Conservation (phyloP, 2,888 invertebrate species). For the Diloba caeruleocephala region DNA sequence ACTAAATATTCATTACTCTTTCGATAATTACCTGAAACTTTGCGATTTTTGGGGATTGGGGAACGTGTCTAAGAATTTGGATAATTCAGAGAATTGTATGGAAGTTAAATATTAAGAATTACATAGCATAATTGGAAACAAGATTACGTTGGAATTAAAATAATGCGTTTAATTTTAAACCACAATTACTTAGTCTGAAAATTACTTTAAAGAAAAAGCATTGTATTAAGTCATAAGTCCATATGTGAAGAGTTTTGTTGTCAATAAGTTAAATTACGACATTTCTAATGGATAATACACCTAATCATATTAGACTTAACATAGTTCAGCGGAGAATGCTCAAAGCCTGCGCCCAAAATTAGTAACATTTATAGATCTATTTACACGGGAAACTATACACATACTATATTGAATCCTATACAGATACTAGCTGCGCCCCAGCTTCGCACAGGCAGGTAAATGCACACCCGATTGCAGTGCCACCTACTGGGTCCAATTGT, state of each 20-base stretch:
- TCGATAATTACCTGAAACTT: no score
- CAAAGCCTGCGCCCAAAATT: conserved; percentile 10
- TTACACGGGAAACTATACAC: conserved; percentile 8
- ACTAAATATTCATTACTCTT: no score
- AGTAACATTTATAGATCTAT: neutral
- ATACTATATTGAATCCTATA: conserved; percentile 3
- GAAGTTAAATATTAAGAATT: neutral
- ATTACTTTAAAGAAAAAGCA: neutral
- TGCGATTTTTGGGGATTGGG: no score
- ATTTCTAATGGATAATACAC: neutral
- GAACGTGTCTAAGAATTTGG: neutral
- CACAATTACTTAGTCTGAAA: conserved; percentile 1
- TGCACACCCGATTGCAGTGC: no score
- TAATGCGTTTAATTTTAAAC: conserved; percentile 5
- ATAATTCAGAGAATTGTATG: neutral
- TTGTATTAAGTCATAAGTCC: neutral
- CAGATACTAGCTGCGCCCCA: conserved; percentile 4
- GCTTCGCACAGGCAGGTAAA: no score
- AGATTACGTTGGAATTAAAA: conserved; percentile 1
- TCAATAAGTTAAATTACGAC: neutral
- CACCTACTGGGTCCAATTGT: no score
- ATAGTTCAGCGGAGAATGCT: conserved; percentile 10
- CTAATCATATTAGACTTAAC: conserved; percentile 1
- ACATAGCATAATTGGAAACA: neutral
- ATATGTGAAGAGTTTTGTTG: conserved; percentile 1